Conservation (phyloP, 2,888 invertebrate genomes). For the Sipha maydis region DNA sequence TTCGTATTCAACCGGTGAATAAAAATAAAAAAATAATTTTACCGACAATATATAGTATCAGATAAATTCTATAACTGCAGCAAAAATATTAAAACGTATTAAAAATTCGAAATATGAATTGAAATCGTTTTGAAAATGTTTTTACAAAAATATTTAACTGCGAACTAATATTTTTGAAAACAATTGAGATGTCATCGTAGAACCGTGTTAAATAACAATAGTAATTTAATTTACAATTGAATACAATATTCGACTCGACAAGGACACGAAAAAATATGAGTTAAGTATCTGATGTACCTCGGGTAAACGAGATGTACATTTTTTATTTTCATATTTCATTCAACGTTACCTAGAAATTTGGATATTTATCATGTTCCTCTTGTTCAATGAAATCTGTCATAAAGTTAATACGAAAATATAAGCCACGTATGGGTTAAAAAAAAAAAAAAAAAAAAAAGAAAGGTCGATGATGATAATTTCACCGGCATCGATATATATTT, state of each 20-base stretch:
- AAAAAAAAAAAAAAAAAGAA: background rate
- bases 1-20: background rate
- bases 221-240: background rate
- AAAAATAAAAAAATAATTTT: background rate
- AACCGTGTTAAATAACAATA: too few species aligned
- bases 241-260: background rate
- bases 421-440: background rate
- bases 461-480: slow-evolving; percentile 37
- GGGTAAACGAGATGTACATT: background rate
- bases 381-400: slow-evolving; percentile 1
- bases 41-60: background rate
- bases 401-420: slow-evolving; percentile 12
- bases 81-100: background rate
- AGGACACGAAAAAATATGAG: background rate
- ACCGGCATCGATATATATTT: background rate
- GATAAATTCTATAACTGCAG: background rate
- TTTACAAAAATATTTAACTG: too few species aligned
- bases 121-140: too few species aligned
- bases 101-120: too few species aligned
- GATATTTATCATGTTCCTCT: background rate
- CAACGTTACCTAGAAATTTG: background rate
- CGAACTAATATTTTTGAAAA: too few species aligned
- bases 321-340: slow-evolving; percentile 4
- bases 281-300: background rate
- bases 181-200: too few species aligned